Evolutionary conservation across 92 coral and sea anemone genomes (phyloP).

Genomic region (Nematostella vectensis): DNA sequence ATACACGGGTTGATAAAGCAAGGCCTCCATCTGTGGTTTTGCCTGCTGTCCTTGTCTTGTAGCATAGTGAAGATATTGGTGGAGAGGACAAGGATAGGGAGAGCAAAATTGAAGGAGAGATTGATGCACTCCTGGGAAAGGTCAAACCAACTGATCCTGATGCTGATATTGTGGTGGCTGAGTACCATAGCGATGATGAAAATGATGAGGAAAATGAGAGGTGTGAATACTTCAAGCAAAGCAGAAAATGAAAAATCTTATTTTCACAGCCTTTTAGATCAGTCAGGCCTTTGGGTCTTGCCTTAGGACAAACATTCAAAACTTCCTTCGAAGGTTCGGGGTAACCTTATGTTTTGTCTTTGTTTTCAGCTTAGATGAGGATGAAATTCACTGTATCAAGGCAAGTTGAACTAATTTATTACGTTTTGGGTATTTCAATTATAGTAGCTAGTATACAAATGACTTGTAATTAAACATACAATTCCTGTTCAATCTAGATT

Average conservation of each 20-base stretch:
- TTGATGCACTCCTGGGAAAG: conserved; percentile 55
- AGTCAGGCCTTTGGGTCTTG: neutral
- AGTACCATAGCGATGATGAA: conserved; percentile 81
- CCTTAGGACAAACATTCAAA: too few relatives aligned
- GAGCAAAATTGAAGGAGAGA: conserved; percentile 52
- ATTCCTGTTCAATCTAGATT: too few relatives aligned
- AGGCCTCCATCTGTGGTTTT: too few relatives aligned
- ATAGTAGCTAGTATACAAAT: too few relatives aligned
- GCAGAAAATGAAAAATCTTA: neutral
- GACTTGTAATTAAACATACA: too few relatives aligned
- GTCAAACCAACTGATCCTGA: conserved; percentile 59
- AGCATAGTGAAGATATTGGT: conserved; percentile 47
- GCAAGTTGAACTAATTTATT: too few relatives aligned
- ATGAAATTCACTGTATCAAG: conserved; percentile 78
- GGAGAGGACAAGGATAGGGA: conserved; percentile 36
- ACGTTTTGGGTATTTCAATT: too few relatives aligned
- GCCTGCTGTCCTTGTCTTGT: neutral
- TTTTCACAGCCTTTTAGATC: neutral
- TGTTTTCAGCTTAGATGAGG: conserved; percentile 54
- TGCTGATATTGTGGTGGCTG: conserved; percentile 64
- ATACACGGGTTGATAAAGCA: too few relatives aligned
- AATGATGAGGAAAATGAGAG: conserved; percentile 29
- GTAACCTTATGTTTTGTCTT: too few relatives aligned
- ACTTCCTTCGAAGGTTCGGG: too few relatives aligned
- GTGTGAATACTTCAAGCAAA: too few relatives aligned